Conservation (phyloP, 2,888 invertebrate species). For the Pristionchus fissidentatus region DNA sequence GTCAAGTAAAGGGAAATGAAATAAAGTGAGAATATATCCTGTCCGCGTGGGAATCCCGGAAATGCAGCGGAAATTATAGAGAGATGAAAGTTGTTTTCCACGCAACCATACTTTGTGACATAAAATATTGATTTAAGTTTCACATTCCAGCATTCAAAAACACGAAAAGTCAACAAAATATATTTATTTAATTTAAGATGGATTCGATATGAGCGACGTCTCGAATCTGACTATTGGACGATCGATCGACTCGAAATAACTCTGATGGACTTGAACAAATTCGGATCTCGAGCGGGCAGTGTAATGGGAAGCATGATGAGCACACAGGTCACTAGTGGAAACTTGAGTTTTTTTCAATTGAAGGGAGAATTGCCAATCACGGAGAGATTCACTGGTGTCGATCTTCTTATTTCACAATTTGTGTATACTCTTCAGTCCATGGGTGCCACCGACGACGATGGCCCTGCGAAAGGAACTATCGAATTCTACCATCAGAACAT, state of each 20-base stretch:
- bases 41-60: not conserved
- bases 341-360: too few relatives aligned
- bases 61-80: not conserved
- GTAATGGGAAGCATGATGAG: conserved; percentile 44
- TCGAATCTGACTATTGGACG: conserved; percentile 59
- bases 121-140: too few relatives aligned
- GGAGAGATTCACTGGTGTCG: not conserved
- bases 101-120: too few relatives aligned
- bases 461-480: conserved; percentile 48
- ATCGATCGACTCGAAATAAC: conserved; percentile 54
- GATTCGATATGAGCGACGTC: conserved; percentile 57
- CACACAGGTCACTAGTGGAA: not conserved
- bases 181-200: conserved; percentile 48
- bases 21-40: not conserved
- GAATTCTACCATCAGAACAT: conserved; percentile 59
- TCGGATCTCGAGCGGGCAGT: conserved; percentile 58
- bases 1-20: not conserved
- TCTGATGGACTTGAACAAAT: conserved; percentile 55
- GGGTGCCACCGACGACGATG: not conserved
- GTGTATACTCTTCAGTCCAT: not conserved
- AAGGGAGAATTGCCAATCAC: not conserved
- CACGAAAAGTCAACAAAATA: not conserved
- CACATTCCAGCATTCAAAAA: not conserved
- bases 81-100: not conserved
- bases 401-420: not conserved